These are phyloP conservation scores for Canis aureus DNA, from an alignment of 2,113 vertebrate species.

Conservation along the genomic window DNA sequence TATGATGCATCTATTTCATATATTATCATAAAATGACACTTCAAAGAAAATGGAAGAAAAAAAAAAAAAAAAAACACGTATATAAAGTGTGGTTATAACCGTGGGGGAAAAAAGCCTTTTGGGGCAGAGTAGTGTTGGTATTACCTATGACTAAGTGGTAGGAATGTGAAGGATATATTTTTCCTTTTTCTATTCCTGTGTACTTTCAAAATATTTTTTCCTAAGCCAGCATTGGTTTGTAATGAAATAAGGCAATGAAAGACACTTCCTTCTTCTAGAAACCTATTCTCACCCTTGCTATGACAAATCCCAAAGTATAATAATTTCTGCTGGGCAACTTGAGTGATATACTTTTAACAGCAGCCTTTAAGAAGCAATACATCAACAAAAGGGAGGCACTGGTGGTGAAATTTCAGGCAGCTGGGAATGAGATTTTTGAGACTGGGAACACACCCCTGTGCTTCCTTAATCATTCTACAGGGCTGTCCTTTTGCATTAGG, in stretches of 20 bases:
- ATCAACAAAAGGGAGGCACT: not conserved
- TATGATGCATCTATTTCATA: not conserved
- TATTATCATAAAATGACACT: not conserved
- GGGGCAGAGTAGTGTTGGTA: no score
- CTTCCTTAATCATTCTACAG: not conserved
- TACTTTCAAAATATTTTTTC: slow-evolving; percentile 32
- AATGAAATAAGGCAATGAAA: slow-evolving; percentile 25
- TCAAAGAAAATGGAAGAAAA: not conserved
- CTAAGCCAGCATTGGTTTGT: not conserved
- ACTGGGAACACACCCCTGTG: not conserved
- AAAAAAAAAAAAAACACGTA: not conserved
- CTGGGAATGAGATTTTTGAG: slow-evolving; percentile 12
- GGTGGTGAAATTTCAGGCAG: not conserved
- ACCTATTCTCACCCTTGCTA: not conserved
- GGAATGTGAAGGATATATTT: not conserved
- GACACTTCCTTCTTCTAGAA: not conserved
- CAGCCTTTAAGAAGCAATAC: slow-evolving; percentile 19
- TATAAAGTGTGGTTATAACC: not conserved
- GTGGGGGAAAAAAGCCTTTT: not conserved
- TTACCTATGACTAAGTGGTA: not conserved
- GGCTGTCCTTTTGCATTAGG: not conserved
- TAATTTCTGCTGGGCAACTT: slow-evolving; percentile 24
- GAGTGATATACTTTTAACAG: not conserved
- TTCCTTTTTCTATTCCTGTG: not conserved
- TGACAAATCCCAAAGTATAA: slow-evolving; percentile 24